Evolutionary conservation across 2,797 vertebrate genomes (phyloP).

Genomic region (Picus viridis): DNA sequence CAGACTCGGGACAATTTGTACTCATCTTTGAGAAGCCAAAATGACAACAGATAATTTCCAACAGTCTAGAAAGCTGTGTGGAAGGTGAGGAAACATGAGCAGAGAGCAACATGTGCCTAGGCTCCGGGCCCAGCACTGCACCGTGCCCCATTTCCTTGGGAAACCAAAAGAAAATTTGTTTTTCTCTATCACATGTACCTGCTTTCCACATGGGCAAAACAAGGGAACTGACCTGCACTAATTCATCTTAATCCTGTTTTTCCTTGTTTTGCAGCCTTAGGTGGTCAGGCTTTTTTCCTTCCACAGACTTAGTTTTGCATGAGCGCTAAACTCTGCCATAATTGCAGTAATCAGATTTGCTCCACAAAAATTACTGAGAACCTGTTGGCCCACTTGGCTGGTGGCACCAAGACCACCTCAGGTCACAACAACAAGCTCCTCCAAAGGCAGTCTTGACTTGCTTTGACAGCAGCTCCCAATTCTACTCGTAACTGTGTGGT

Average conservation of each 20-base stretch:
- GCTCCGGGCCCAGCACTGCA: background rate
- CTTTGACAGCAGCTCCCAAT: background rate
- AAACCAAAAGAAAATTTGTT: background rate
- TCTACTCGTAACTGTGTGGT: fast-evolving
- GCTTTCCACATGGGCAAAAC: background rate
- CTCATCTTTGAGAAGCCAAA: background rate
- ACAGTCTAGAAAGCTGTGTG: fast-evolving
- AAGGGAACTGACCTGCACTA: constrained; percentile 52
- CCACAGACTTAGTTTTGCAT: constrained; percentile 19
- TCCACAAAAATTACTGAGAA: background rate
- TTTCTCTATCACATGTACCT: constrained; percentile 15
- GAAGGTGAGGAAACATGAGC: fast-evolving
- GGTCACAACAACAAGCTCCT: background rate
- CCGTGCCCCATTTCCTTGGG: fast-evolving
- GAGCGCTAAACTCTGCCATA: background rate
- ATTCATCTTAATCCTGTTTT: constrained; percentile 67
- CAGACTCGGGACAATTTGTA: background rate
- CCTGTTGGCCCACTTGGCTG: background rate
- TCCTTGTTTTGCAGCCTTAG: constrained; percentile 38
- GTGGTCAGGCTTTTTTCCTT: constrained; percentile 1
- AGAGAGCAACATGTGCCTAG: fast-evolving
- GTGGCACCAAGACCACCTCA: background rate
- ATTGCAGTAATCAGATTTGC: constrained; percentile 63
- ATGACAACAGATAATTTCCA: fast-evolving
- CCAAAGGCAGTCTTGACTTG: background rate